Evolutionary conservation across 2,888 invertebrate genomes (phyloP).

Genomic region (Lamellibrachia columna): DNA sequence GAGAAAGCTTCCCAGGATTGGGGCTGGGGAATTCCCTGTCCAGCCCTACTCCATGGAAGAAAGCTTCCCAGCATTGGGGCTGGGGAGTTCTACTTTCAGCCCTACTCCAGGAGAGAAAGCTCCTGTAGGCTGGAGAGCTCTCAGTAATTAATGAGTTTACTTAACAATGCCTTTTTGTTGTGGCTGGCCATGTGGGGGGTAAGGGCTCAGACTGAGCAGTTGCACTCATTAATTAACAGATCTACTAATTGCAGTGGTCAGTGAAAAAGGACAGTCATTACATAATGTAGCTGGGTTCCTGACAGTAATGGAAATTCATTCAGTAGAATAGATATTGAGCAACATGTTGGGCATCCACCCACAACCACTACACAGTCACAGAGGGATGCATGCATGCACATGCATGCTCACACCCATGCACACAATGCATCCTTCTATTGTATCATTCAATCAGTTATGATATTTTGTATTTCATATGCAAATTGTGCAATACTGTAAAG

Average conservation of each 20-base stretch:
- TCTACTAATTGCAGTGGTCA: not conserved
- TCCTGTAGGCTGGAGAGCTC: not conserved
- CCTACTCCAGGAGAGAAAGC: not conserved
- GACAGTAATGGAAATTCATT: not conserved
- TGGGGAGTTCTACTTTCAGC: not conserved
- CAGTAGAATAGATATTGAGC: not conserved
- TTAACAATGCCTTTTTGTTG: not conserved
- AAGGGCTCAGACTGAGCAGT: not conserved
- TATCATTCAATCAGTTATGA: too few species aligned
- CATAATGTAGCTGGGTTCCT: not conserved
- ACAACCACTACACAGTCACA: not conserved
- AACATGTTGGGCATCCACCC: not conserved
- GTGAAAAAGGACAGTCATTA: not conserved
- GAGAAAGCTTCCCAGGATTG: not conserved
- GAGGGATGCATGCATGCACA: too few species aligned
- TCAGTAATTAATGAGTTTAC: not conserved
- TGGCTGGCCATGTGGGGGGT: not conserved
- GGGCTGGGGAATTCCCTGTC: too few species aligned
- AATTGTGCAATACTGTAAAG: too few species aligned
- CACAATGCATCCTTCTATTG: too few species aligned
- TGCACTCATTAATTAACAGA: slow-evolving; percentile 5
- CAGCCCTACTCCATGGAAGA: not conserved
- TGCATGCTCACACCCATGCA: too few species aligned
- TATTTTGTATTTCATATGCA: too few species aligned
- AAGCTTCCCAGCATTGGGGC: not conserved